Base-by-base conservation (phyloP, 2,797 vertebrate genomes). In the Amblyopsis hoosieri region DNA sequence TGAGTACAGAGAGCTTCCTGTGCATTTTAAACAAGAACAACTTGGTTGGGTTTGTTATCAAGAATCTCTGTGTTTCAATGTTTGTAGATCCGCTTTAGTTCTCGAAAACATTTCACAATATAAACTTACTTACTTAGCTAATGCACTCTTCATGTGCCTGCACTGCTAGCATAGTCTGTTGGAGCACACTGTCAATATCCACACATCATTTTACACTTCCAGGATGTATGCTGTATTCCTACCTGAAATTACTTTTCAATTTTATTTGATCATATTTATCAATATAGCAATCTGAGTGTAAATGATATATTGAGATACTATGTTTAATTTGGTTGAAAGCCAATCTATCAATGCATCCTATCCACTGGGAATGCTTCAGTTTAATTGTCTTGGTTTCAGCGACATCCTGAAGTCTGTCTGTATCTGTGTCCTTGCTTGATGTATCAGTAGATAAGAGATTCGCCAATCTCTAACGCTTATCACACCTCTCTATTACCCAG, bases 121-220 rank as follows among this genome's bases (percentile, higher is more conserved):
- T 87, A 56, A 79, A 82, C 77, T 84, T 88, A 85, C 81, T 85
- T 89, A 85, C 81, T 85, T 89, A 83, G 83, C 86, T 80, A 75
- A 76, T 74, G 81, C 85, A 90, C 90, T 89, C 84, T 84, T 78
- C 76, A 79, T 82, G 79, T 89, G 82, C 83, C 71, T 82, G 68
- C 91, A 90, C 91, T 75, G 83, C 90, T 93, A 91, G 91, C 83
- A 71, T 93, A 92, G 92, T 88, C 87, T 87, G 81, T 89, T 76
- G 77, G 81, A 90, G 87, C 89, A 91, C 90, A 91, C 84, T 29
- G 23, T 29, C 76, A 86, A 85, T 90, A 89, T 91, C 88, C 90
- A 91, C 91, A 86, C 84, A 87, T 87, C 89, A 89, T 89, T 81
- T 78, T 68, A 77, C 81, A 81, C 72, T 66, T 80, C 75, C 72